Percentiles rank a stretch among this genome's conserved stretches.
Evolutionary conservation across 2,113 vertebrate species (phyloP).

Genomic region (Hylia prasina): DNA sequence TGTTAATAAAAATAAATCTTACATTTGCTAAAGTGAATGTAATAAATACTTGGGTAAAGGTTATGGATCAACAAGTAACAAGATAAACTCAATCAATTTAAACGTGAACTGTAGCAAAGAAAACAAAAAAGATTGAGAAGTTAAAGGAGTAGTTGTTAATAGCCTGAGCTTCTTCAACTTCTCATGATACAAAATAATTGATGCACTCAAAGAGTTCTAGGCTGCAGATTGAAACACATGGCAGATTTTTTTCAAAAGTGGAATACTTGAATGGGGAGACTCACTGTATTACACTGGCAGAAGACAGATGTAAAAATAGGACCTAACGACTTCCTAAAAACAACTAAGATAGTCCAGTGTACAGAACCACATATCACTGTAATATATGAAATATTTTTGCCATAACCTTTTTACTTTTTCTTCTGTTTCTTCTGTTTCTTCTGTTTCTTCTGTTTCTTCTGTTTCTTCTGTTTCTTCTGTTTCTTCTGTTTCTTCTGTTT

Average conservation of each 20-base stretch:
- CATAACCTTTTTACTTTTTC: neutral
- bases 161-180: neutral
- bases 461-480: no score
- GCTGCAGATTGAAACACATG: neutral
- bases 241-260: neutral
- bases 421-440: no score
- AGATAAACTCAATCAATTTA: neutral
- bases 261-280: neutral
- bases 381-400: neutral
- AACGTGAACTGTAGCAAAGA: neutral
- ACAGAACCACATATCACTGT: neutral
- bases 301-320: neutral
- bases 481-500: no score
- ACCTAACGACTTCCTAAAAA: neutral
- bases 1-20: neutral
- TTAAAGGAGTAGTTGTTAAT: neutral
- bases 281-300: neutral
- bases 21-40: neutral
- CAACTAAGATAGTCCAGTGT: neutral
- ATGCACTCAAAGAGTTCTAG: neutral
- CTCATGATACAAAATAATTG: neutral
- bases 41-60: neutral
- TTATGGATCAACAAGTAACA: neutral
- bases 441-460: no score
- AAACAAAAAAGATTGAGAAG: neutral